These are phyloP conservation scores for Trichomycterus rosablanca DNA, from an alignment of 2,113 vertebrate species.

Conservation along the genomic window DNA sequence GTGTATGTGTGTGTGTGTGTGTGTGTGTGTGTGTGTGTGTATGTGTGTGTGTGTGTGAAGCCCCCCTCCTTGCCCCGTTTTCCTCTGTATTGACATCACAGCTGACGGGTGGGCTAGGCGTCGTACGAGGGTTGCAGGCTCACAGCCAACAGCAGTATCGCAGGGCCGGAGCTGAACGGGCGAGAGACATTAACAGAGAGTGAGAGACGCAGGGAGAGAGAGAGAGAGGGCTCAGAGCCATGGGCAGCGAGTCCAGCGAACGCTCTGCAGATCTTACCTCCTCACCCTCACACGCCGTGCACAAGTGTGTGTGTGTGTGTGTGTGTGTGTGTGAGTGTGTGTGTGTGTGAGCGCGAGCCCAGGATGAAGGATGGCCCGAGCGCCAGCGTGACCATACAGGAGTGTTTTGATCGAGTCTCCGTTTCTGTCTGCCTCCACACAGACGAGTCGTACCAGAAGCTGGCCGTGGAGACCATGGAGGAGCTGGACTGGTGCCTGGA, in stretches of 20 bases:
- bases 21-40: conserved; percentile 6
- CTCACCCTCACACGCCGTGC: conserved; percentile 14
- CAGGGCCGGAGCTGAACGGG: neutral
- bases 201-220: no score
- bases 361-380: conserved; percentile 45
- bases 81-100: conserved; percentile 30
- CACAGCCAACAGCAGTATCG: conserved; percentile 15
- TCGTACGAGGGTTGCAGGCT: neutral
- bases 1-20: conserved; percentile 7
- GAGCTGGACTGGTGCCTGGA: conserved; percentile 98
- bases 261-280: conserved; percentile 18
- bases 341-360: conserved; percentile 27
- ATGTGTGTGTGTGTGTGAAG: neutral
- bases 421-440: conserved; percentile 83
- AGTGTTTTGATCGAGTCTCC: conserved; percentile 63
- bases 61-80: neutral
- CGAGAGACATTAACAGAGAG: conserved; percentile 4
- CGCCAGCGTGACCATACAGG: conserved; percentile 35
- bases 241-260: conserved; percentile 16
- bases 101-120: conserved; percentile 1
- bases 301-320: conserved; percentile 6
- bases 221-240: conserved; percentile 23
- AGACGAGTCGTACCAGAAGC: conserved; percentile 97
- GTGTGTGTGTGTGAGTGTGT: conserved; percentile 1
- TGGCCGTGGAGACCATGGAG: conserved; percentile 98